Conservation (phyloP, 2,888 invertebrate species). For the Muscina levida region DNA sequence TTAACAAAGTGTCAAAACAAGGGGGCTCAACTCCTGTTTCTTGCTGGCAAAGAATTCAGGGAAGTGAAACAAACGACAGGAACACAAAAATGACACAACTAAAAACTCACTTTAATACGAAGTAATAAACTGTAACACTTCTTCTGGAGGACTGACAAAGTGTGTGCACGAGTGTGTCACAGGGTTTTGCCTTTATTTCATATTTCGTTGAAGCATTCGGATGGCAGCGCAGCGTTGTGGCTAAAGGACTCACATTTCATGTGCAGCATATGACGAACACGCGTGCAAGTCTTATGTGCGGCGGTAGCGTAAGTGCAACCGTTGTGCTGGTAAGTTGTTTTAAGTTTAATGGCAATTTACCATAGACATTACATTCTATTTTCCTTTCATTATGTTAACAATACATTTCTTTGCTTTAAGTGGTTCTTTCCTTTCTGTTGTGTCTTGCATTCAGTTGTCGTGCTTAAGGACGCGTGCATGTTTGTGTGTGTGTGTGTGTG, state of each 20-base stretch:
- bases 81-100: background rate
- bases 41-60: background rate
- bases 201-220: background rate
- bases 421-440: background rate
- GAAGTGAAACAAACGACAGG: conserved; percentile 15
- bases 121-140: conserved; percentile 30
- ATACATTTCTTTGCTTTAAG: background rate
- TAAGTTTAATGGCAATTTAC: conserved; percentile 36
- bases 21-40: conserved; percentile 12
- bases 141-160: background rate
- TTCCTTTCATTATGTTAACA: background rate
- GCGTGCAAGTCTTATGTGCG: conserved; percentile 42
- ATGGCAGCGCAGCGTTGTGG: too few species aligned
- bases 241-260: too few species aligned
- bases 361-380: background rate
- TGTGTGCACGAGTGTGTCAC: conserved; percentile 8
- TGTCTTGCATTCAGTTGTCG: conserved; percentile 15
- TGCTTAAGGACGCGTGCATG: background rate
- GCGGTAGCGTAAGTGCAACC: too few species aligned
- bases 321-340: conserved; percentile 22
- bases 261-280: conserved; percentile 14
- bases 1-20: conserved; percentile 54
- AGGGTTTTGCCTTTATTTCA: background rate
- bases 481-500: background rate
- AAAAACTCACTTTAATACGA: conserved; percentile 25